Base-by-base conservation (phyloP, 2,113 vertebrate species). In the Strix aluco region DNA sequence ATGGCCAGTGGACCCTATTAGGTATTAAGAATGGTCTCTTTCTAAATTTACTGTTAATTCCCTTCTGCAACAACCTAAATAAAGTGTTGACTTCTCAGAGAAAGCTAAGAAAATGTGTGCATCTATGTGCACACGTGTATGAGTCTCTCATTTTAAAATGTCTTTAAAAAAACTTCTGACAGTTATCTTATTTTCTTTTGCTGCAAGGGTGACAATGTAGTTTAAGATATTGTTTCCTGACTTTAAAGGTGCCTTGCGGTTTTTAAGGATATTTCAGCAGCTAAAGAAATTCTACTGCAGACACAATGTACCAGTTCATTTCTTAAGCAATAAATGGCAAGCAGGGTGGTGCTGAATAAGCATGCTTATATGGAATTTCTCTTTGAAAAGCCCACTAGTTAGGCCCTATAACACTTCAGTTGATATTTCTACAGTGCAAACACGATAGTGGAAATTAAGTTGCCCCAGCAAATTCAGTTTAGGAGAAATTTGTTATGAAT, bases 391-490 rank as follows among this genome's bases (percentile, higher is more conserved):
- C 97, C 93, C 93, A 97, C 97, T 98, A 98, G 97, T 98, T 98
- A 98, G 98, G 96, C 95, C 97, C 94, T 97, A 65, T 98, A 97
- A 96, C 97, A 97, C 98, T 98, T 98, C 97, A 96, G 91, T 94
- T 97, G 98, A 97, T 98, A 98, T 98, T 98, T 98, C 98, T 96
- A 98, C 97, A 98, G 98, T 97, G 96, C 98, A 98, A 98, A 98
- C 97, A 98, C 97, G 94, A 97, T 97, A 98, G 98, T 98, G 98
- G 94, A 99, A 99, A 99, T 99, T 98, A 99, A 99, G 99, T 99
- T 99, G 98, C 98, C 98, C 98, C 97, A 91, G 96, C 97, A 99
- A 99, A 99, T 99, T 98, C 98, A 98, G 99, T 99, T 99, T 98
- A 98, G 96, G 97, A 98, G 98, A 99, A 99, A 99, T 99, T 98